phyloP scores from a whole-genome alignment of 2,113 vertebrate genomes.

The Ciconia boyciana region DNA sequence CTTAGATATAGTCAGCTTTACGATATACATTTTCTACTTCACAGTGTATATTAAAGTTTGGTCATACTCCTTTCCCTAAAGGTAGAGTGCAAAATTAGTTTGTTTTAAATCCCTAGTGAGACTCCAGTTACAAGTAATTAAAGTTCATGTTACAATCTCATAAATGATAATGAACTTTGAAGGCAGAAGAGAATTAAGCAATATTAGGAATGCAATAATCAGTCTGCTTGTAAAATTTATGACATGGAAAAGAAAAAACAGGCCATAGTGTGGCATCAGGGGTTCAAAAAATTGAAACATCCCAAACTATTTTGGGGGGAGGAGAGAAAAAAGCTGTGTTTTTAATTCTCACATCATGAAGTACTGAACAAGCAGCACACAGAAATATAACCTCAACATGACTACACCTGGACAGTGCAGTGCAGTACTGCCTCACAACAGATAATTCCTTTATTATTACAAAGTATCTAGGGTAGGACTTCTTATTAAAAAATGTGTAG shows the following conservation, averaged over 20 bases:
- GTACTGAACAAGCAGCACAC: not conserved
- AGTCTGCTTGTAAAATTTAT: not conserved
- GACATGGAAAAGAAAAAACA: not conserved
- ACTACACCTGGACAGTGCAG: not conserved
- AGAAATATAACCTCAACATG: not conserved
- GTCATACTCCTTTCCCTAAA: conserved; percentile 25
- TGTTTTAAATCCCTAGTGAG: conserved; percentile 38
- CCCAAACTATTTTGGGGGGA: not conserved
- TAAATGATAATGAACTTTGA: conserved; percentile 45
- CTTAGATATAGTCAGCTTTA: not conserved
- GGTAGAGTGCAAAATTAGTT: conserved; percentile 26
- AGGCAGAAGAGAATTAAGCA: conserved; percentile 26
- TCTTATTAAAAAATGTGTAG: not conserved
- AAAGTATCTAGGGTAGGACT: not conserved
- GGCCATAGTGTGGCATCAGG: not conserved
- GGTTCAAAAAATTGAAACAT: not conserved
- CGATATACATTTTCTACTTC: not conserved
- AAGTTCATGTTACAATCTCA: conserved; percentile 22
- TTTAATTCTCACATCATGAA: not conserved
- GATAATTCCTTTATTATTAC: not conserved
- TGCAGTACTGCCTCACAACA: not conserved
- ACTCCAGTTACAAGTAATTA: conserved; percentile 44
- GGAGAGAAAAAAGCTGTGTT: not conserved
- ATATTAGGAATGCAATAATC: conserved; percentile 25
- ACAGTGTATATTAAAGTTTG: not conserved